These are phyloP conservation scores for Priocnemis perturbator DNA, from an alignment of 2,888 invertebrate genomes.

Conservation along the genomic window DNA sequence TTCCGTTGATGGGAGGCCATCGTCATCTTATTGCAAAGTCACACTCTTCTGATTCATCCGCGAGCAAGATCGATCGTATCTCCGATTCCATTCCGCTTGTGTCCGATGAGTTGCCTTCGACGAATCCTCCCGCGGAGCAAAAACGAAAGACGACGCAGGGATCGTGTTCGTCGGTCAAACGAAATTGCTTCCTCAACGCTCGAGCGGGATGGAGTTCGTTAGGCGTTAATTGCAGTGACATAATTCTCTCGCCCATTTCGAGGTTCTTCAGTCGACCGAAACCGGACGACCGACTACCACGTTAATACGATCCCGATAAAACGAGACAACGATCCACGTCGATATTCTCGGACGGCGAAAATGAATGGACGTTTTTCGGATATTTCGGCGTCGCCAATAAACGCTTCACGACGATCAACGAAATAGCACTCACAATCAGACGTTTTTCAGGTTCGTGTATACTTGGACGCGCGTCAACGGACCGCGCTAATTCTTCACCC, in stretches of 20 bases:
- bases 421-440: too few species aligned
- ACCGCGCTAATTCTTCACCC: too few species aligned
- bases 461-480: too few species aligned
- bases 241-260: neutral
- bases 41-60: constrained; percentile 35
- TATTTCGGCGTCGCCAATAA: too few species aligned
- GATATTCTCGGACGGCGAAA: neutral
- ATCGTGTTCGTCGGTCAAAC: constrained; percentile 23
- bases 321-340: neutral
- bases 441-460: too few species aligned
- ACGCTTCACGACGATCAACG: too few species aligned
- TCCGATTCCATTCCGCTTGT: constrained; percentile 20
- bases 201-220: constrained; percentile 19
- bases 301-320: neutral
- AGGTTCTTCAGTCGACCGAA: neutral
- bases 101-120: constrained; percentile 22
- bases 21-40: constrained; percentile 39
- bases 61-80: constrained; percentile 38
- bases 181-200: constrained; percentile 21
- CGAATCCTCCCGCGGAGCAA: constrained; percentile 25
- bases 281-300: neutral
- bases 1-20: constrained; percentile 28
- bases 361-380: too few species aligned
- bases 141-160: constrained; percentile 25
- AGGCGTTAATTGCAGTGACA: constrained; percentile 23